Base-by-base conservation (phyloP, 2,113 vertebrate genomes). In the Myrmophylax atrothorax region DNA sequence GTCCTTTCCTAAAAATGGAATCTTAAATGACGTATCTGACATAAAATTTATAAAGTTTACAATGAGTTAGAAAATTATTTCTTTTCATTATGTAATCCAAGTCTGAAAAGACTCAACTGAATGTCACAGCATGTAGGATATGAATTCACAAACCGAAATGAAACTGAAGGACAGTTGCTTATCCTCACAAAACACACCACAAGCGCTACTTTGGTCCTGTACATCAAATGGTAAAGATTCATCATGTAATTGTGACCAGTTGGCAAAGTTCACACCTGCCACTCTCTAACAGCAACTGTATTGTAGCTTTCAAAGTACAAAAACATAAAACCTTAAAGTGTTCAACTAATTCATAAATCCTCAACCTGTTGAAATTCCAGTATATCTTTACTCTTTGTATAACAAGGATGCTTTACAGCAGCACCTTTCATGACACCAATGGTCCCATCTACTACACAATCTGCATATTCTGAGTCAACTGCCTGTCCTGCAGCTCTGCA, bases 381-480 rank as follows among this genome's bases (percentile, higher is more conserved):
- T 1, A 6, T 31, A 10, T 37, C 44, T 80, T 64, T 38, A 31
- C 38, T 60, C 15, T 81, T 44, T n/a, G 19, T 16, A n/a, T 14
- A 33, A 29, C 7, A 40, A 1, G 4, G 10, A 12, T 42, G 19
- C 50, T 69, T 90, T 50, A 50, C 8, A 67, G 55, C 26, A 59
- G 53, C 16, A 37, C 23, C 50, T 69, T 46, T 38, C 14, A 8
- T 0, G 18, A 58, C 33, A 90, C 12, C 44, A 31, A 33, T 17
- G 22, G n/a, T 87, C 74, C 60, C 46, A 68, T 11, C 72, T 72
- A 14, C 40, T 42, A 22, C 37, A 29, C 38, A 37, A n/a, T 10
- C 67, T 8, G 3, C 40, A 17, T 0, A 0, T 35, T 69, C 56
- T 4, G 0, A 35, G 74, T 7, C 0, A 0, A 42, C 66, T 26